These are phyloP conservation scores for Phymorhynchus buccinoides DNA, from an alignment of 1,140 invertebrate species.

Conservation along the genomic window DNA sequence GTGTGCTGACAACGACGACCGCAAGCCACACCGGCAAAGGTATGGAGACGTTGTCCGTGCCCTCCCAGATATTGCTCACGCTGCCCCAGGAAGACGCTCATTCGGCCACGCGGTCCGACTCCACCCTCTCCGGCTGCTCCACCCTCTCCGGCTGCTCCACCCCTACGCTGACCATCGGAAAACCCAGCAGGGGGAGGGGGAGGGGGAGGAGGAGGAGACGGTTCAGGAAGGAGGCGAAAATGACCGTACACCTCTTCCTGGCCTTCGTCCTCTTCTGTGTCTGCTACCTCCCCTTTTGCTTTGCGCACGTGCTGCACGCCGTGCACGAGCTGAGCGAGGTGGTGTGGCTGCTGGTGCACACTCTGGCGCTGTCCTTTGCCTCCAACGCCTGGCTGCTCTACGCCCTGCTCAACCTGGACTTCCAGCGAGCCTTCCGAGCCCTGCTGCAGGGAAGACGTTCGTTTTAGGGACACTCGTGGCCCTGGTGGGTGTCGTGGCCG, in stretches of 20 bases:
- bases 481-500: too few species aligned
- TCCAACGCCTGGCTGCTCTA: constrained; percentile 41
- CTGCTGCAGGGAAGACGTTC: constrained; percentile 1
- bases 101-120: too few species aligned
- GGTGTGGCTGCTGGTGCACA: constrained; percentile 34
- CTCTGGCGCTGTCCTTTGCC: constrained; percentile 30
- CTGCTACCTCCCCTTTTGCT: constrained; percentile 32
- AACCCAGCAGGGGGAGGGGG: background rate
- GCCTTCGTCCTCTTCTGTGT: constrained; percentile 36
- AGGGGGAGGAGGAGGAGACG: background rate
- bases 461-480: too few species aligned
- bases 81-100: background rate
- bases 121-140: background rate
- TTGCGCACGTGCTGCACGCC: constrained; percentile 22
- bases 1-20: background rate
- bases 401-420: constrained; percentile 35
- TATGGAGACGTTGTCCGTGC: background rate
- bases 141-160: background rate
- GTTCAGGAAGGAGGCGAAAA: constrained; percentile 25
- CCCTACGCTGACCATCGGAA: background rate
- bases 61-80: background rate
- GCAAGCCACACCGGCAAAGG: background rate
- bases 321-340: background rate
- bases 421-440: constrained; percentile 20
- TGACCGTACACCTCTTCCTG: constrained; percentile 35